Evolutionary conservation across 2,888 invertebrate species (phyloP), one percentile per base, ranked within the genome.

Genomic region (Hypena proboscidalis): DNA sequence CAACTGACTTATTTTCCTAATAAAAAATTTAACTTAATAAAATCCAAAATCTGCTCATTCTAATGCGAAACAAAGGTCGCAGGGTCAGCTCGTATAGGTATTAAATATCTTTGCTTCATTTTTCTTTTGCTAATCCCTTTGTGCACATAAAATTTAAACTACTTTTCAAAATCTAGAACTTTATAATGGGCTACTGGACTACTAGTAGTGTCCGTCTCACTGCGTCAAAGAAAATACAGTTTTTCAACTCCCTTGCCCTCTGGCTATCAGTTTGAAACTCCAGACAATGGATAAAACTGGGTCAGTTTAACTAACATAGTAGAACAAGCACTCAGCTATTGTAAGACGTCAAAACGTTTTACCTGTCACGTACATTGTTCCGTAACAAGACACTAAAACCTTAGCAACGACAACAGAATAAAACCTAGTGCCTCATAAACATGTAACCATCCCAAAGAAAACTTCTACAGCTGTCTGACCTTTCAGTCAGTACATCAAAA

Each of bases 211-310:
- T n/a, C n/a, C n/a, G n/a, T n/a, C n/a, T n/a, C n/a, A n/a, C n/a
- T n/a, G n/a, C n/a, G n/a, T n/a, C n/a, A n/a, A 9, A 15, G 17
- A 21, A 14, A 17, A 9, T 2, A n/a, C 17, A 10, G 9, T 21
- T 13, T 3, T 33, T n/a, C 6, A n/a, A n/a, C 11, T 26, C 2
- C 11, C 5, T 4, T 14, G 27, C 20, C 27, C 13, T 21, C 27
- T 14, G 19, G 20, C 27, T 15, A 22, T 29, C 8, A 5, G 9
- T 15, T 38, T 26, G 35, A 41, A 39, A 45, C 22, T 22, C 25
- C 14, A 48, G 36, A 49, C 42, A 55, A 55, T 37, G 29, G 44
- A 9, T 14, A 21, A 44, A 30, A 45, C 25, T 38, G 44, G 57
- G 49, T 58, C 45, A 45, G 20, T 43, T 39, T 40, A 15, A 13